These are phyloP conservation scores for Leptosomus discolor DNA, from an alignment of 2,113 vertebrate species.

Conservation along the genomic window DNA sequence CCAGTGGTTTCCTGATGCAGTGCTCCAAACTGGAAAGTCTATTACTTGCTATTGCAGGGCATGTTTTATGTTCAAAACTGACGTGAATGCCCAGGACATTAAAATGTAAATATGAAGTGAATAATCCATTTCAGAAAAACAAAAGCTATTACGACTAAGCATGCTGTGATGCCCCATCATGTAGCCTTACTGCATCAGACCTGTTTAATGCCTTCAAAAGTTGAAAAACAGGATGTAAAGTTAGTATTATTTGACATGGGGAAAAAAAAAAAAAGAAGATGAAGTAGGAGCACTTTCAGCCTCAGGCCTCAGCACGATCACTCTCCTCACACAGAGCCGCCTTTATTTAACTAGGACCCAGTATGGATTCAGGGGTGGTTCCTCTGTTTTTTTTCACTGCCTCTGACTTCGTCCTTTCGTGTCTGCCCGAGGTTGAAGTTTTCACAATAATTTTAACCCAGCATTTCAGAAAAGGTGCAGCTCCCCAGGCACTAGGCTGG, in stretches of 20 bases:
- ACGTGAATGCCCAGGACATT: background rate
- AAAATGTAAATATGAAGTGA: background rate
- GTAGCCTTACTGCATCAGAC: background rate
- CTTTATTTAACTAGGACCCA: background rate
- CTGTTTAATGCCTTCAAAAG: background rate
- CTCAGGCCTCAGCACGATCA: background rate
- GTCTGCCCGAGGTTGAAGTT: background rate
- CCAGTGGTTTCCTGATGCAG: background rate
- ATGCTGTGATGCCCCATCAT: background rate
- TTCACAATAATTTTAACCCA: background rate
- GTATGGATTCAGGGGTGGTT: background rate
- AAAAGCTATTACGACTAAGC: background rate
- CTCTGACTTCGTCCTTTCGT: background rate
- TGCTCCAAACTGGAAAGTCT: background rate
- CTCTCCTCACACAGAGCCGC: rapidly evolving
- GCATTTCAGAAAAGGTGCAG: background rate
- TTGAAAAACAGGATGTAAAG: background rate
- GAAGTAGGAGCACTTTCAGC: background rate
- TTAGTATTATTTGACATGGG: background rate
- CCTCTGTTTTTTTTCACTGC: background rate
- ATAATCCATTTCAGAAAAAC: background rate
- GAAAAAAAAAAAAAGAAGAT: background rate
- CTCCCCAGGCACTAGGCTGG: background rate
- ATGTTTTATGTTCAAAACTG: background rate
- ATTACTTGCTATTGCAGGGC: background rate